Conservation (phyloP, 2,113 vertebrate genomes). For the Syrrhaptes paradoxus region DNA sequence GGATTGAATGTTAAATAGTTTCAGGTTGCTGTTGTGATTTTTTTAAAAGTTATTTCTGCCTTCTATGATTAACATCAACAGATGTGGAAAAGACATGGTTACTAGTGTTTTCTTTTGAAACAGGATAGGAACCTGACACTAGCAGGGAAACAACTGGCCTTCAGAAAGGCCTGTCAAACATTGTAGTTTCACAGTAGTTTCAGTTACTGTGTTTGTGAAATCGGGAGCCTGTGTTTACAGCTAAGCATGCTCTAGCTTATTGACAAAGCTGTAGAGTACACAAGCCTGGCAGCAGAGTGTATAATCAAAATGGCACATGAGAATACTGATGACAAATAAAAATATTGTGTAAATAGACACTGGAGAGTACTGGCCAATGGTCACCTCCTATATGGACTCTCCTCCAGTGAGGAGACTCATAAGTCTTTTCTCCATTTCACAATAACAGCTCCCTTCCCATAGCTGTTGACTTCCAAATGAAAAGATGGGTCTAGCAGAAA, state of each 20-base stretch:
- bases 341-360: neutral
- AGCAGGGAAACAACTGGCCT: neutral
- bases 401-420: neutral
- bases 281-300: neutral
- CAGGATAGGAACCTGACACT: neutral
- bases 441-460: neutral
- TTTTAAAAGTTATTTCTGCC: neutral
- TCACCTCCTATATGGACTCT: neutral
- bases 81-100: neutral
- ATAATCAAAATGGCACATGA: neutral
- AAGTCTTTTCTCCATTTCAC: neutral
- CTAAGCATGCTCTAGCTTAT: neutral
- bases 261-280: neutral
- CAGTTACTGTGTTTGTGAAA: neutral
- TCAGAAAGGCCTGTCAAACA: neutral
- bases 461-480: neutral
- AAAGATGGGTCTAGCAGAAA: neutral
- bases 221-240: neutral
- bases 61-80: neutral
- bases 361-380: neutral
- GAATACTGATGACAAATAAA: neutral
- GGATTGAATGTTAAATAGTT: neutral
- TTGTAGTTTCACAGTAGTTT: neutral
- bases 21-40: neutral
- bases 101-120: neutral